phyloP scores from a whole-genome alignment of 2,888 invertebrate species.

The Dicyrtomina minuta region DNA sequence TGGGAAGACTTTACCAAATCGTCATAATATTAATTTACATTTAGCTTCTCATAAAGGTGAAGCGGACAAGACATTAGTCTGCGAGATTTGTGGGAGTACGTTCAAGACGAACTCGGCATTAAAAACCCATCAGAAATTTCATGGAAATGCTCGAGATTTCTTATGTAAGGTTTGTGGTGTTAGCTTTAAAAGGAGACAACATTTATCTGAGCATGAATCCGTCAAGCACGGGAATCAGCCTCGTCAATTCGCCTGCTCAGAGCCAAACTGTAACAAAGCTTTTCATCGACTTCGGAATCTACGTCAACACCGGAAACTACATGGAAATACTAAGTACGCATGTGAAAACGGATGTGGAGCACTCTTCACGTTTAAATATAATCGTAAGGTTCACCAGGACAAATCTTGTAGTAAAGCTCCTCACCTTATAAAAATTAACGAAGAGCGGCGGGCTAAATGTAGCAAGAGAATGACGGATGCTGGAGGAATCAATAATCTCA shows the following conservation, averaged over 20 bases:
- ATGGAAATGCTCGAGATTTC: neutral
- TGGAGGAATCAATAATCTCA: no score
- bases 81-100: slow-evolving; percentile 1
- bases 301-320: neutral
- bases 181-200: neutral
- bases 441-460: no score
- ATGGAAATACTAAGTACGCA: neutral
- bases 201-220: neutral
- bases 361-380: neutral
- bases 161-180: neutral
- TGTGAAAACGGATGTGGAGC: slow-evolving; percentile 11
- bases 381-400: slow-evolving; percentile 2
- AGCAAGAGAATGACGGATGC: no score
- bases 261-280: neutral
- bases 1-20: neutral
- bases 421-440: no score
- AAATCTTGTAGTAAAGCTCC: neutral
- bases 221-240: neutral
- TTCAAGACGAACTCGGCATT: neutral
- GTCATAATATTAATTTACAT: neutral
- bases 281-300: neutral
- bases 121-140: neutral
- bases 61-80: neutral
- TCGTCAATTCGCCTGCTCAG: neutral
- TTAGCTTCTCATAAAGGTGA: neutral